Base-by-base conservation (phyloP, 2,888 invertebrate genomes). In the Sminthurinus aureus region DNA sequence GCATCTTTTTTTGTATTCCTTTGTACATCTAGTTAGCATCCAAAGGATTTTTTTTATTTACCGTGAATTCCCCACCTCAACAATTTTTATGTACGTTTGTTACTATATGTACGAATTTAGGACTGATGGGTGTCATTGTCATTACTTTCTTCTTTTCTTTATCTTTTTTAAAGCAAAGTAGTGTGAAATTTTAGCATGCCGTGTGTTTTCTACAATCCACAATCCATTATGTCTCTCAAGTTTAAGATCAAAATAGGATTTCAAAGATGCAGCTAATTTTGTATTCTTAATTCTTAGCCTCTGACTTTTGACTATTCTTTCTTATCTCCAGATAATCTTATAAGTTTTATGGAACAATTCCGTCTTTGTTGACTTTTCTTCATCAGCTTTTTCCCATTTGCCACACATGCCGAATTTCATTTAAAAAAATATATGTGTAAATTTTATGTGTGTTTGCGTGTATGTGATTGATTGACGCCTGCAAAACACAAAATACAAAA, bases 1-100 rank as follows among this genome's bases (percentile, higher is more conserved):
- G 58, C 2, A 6, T 6, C 38, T 58, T 58, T 58, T 11, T 18
- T 58, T 58, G 2, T 58, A 58, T 18, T 15, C 58, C 2, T 58
- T 58, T 58, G 2, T 71, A 26, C 11, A 71, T 71, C 8, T 71
- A 71, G 22, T 71, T 71, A 24, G 71, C 26, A 71, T 71, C 24
- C 71, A 71, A 71, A 71, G 71, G 9, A 71, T 71, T 71, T 71
- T 71, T 71, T 71, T 71, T 71, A 71, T 71, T 22, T 8, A 6
- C 71, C 71, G 71, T 71, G 71, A 71, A 71, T 71, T 71, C 24
- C 24, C 71, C 24, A 71, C 71, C 71, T 71, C 71, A 71, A 71
- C 71, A 24, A 26, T 26, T 71, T 71, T 71, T 71, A 67, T 67
- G 38, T 38, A 38, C 38, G 6, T 38, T 38, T 38, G 1, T 6